These are phyloP conservation scores for Chaetorhynchus papuensis DNA, from an alignment of 2,113 vertebrate species.

Conservation along the genomic window DNA sequence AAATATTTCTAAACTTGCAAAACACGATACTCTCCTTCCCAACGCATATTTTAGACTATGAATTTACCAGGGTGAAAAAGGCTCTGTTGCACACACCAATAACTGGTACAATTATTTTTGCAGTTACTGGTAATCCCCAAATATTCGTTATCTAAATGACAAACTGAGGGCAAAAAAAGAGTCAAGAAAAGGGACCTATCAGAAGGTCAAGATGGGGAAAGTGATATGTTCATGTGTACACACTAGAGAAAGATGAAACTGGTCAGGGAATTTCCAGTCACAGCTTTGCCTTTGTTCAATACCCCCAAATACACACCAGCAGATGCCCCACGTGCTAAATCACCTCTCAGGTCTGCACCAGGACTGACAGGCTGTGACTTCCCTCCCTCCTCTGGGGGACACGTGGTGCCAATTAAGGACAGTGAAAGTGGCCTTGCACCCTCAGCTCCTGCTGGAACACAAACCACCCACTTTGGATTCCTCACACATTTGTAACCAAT, in stretches of 20 bases:
- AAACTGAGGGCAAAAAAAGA: neutral
- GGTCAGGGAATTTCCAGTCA: neutral
- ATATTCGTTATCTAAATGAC: neutral
- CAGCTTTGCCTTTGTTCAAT: neutral
- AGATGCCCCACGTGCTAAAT: accelerated
- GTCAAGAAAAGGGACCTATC: neutral
- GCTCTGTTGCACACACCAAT: neutral
- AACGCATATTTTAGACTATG: neutral
- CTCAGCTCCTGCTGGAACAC: neutral
- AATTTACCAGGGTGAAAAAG: neutral
- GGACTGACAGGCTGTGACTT: neutral
- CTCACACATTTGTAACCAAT: neutral
- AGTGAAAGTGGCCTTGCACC: neutral
- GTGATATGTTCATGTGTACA: accelerated
- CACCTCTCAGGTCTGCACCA: accelerated
- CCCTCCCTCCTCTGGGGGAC: neutral
- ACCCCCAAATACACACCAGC: accelerated
- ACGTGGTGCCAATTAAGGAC: neutral
- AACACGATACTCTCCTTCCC: neutral
- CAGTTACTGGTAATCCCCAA: constrained; percentile 53
- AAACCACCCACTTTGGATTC: neutral
- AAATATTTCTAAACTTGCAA: neutral
- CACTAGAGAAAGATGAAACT: neutral
- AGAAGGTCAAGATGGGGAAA: neutral
- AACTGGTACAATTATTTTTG: neutral